These are phyloP conservation scores for Lasius platythorax DNA, from an alignment of 2,888 invertebrate genomes.

Conservation along the genomic window DNA sequence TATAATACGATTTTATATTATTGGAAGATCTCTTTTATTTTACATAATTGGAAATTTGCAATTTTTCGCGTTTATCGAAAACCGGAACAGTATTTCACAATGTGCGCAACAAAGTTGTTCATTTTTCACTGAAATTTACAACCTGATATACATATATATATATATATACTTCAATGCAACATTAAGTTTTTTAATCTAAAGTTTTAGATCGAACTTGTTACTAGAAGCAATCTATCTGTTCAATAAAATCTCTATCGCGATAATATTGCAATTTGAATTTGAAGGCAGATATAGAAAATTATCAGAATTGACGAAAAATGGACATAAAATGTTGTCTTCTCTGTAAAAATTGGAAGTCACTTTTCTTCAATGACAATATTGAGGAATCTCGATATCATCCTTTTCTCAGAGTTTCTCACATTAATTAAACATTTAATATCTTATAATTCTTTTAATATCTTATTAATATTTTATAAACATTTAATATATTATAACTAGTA, in stretches of 20 bases:
- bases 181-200: slow-evolving; percentile 17
- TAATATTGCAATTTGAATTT: slow-evolving; percentile 3
- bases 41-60: neutral
- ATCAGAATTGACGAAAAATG: neutral
- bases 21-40: neutral
- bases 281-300: neutral
- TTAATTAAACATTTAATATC: neutral
- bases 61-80: neutral
- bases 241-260: neutral
- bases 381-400: neutral
- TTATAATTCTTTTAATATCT: too few species aligned
- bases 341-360: neutral
- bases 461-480: too few species aligned
- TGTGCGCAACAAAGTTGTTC: neutral
- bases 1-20: neutral
- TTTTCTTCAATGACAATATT: neutral
- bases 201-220: slow-evolving; percentile 14
- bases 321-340: neutral
- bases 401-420: neutral
- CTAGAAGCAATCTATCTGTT: slow-evolving; percentile 19
- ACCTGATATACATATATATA: neutral
- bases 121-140: neutral
- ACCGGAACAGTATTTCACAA: neutral
- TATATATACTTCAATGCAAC: neutral
- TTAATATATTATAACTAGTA: neutral